These are phyloP conservation scores for Emys orbicularis DNA, from an alignment of 2,797 vertebrate genomes.

Conservation along the genomic window DNA sequence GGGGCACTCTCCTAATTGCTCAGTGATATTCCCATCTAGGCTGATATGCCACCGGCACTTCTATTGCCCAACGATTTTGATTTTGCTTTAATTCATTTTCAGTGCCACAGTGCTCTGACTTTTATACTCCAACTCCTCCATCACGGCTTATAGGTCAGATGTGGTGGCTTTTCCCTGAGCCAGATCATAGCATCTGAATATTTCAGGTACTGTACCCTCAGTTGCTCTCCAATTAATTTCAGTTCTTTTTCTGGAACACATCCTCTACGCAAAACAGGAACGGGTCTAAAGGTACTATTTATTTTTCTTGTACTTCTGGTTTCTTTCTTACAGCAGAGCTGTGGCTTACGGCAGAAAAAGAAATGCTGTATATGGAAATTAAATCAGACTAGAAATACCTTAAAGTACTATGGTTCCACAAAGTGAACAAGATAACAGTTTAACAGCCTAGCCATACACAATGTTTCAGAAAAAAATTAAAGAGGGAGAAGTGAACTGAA, in stretches of 20 bases:
- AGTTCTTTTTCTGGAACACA: rapidly evolving
- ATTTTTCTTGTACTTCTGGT: neutral
- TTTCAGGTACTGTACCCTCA: neutral
- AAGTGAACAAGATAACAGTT: neutral
- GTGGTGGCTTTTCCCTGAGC: neutral
- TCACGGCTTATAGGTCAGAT: neutral
- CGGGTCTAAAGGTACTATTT: neutral
- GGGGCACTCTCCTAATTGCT: neutral
- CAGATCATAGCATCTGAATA: neutral
- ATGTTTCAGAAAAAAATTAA: neutral
- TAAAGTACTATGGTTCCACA: neutral
- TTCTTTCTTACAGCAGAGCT: neutral
- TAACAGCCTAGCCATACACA: neutral
- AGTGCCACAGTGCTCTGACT: neutral
- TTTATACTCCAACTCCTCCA: neutral
- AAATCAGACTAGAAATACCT: neutral
- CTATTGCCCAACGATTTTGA: neutral
- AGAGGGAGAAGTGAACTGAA: neutral
- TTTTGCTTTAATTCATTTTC: neutral
- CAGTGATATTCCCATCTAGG: rapidly evolving
- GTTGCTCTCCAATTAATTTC: neutral
- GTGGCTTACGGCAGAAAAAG: neutral
- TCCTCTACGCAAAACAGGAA: neutral
- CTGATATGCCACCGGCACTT: neutral
- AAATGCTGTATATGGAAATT: neutral